These are phyloP conservation scores for Caradrina clavipalpis DNA, from an alignment of 2,888 invertebrate genomes.

Conservation along the genomic window DNA sequence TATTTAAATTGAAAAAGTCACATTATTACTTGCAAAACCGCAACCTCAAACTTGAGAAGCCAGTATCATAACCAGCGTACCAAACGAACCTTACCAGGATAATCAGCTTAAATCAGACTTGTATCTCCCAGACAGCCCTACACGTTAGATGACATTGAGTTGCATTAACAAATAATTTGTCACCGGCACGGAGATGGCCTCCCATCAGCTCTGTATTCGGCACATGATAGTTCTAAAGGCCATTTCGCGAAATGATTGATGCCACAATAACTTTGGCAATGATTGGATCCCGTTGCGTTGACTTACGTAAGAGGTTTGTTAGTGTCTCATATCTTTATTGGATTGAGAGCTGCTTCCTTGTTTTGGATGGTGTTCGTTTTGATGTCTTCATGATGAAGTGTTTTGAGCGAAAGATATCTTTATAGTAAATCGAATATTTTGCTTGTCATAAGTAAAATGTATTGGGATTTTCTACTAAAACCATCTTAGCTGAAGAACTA, in stretches of 20 bases:
- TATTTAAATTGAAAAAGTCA: no score
- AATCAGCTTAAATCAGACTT: background rate
- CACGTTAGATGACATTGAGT: constrained; percentile 78
- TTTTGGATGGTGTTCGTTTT: background rate
- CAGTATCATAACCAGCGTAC: no score
- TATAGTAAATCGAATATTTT: no score
- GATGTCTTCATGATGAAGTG: no score
- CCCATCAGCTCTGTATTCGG: constrained; percentile 82
- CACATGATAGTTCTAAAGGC: constrained; percentile 82
- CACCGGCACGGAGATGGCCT: constrained; percentile 71
- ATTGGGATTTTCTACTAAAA: no score
- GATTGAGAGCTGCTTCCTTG: background rate
- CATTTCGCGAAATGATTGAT: constrained; percentile 80
- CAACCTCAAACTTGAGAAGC: no score
- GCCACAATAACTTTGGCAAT: constrained; percentile 84
- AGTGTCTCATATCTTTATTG: constrained; percentile 41
- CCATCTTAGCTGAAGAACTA: no score
- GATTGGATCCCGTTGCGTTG: constrained; percentile 60
- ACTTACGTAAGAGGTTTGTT: constrained; percentile 62
- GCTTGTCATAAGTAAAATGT: no score
- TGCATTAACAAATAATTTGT: constrained; percentile 80
- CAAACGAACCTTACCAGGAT: background rate
- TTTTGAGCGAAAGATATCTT: no score
- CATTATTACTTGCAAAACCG: no score
- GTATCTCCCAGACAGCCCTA: constrained; percentile 46